A percentile compares a stretch with the other conserved stretches of the same genome.
Conservation (phyloP, 2,888 invertebrate genomes). For the Pimpla rufipes region DNA sequence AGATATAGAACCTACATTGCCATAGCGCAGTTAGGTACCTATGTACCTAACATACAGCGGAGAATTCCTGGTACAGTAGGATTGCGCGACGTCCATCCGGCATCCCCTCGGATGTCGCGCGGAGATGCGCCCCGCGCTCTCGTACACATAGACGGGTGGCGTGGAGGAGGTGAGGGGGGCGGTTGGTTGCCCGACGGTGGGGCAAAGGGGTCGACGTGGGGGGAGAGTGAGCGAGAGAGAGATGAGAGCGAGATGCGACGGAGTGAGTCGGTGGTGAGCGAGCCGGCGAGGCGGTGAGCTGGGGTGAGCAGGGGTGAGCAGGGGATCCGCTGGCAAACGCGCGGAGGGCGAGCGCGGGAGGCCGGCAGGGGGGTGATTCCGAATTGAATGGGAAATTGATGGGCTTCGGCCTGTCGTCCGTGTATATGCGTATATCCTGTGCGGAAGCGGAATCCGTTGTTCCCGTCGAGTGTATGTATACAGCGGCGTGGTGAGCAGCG, state of each 20-base stretch:
- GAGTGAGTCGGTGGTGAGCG: too few species aligned
- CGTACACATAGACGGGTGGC: conserved; percentile 31
- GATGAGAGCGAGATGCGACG: too few species aligned
- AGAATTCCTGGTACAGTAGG: conserved; percentile 25
- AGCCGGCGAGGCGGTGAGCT: too few species aligned
- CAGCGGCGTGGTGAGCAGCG: conserved; percentile 62
- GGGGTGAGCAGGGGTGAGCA: too few species aligned
- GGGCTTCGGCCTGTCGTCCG: conserved; percentile 79
- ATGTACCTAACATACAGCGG: conserved; percentile 34
- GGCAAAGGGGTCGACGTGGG: conserved; percentile 34
- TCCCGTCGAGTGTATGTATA: conserved; percentile 74
- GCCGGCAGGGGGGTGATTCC: conserved; percentile 69
- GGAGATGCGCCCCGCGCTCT: conserved; percentile 54
- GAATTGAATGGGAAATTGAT: conserved; percentile 82
- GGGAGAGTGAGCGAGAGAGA: not conserved
- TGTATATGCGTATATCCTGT: conserved; percentile 78
- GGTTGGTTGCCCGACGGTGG: conserved; percentile 57
- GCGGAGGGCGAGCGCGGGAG: conserved; percentile 20
- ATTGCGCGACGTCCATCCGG: conserved; percentile 43
- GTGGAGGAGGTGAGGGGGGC: too few species aligned
- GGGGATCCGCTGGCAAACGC: conserved; percentile 19
- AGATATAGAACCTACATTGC: conserved; percentile 10
- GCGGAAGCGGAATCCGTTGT: conserved; percentile 78
- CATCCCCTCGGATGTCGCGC: conserved; percentile 39
- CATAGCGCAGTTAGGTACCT: not conserved